Percentiles rank a stretch among this genome's conserved stretches.
These are phyloP conservation scores for Hydractinia echinata DNA, from an alignment of 30 jellyfish, hydroid and myxozoan species.

Conservation along the genomic window DNA sequence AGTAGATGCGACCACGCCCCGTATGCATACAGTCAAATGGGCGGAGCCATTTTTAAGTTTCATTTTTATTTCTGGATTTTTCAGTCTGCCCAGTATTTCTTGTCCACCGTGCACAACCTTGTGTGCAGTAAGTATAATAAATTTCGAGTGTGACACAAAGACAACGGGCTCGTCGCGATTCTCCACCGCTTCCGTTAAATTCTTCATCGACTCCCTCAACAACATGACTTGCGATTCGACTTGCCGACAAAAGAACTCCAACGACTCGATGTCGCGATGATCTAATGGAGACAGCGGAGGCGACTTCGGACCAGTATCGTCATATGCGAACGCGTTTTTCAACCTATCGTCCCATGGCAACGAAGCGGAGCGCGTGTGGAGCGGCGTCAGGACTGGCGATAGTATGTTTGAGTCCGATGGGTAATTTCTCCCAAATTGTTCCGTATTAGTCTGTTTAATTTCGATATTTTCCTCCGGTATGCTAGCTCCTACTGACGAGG, in stretches of 20 bases:
- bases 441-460: slow-evolving; percentile 30
- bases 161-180: slow-evolving; percentile 83
- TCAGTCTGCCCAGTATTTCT: slow-evolving; percentile 60
- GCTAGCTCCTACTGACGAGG: slow-evolving; percentile 27
- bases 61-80: slow-evolving; percentile 38
- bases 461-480: slow-evolving; percentile 24
- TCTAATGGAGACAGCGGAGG: slow-evolving; percentile 64
- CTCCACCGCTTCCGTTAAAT: slow-evolving; percentile 87
- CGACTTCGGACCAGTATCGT: slow-evolving; percentile 63
- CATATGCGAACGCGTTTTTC: slow-evolving; percentile 65
- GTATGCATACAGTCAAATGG: slow-evolving; percentile 88
- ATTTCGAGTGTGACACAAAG: slow-evolving; percentile 89
- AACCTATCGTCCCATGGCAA: slow-evolving; percentile 80
- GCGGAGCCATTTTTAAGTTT: slow-evolving; percentile 56
- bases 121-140: slow-evolving; percentile 93
- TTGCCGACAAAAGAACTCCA: slow-evolving; percentile 78
- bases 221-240: slow-evolving; percentile 94
- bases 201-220: slow-evolving; percentile 81
- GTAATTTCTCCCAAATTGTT: background rate
- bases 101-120: slow-evolving; percentile 96
- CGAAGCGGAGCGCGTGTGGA: slow-evolving; percentile 87
- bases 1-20: slow-evolving; percentile 96
- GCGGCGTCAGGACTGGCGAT: slow-evolving; percentile 58
- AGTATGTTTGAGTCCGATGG: slow-evolving; percentile 77
- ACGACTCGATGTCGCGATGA: slow-evolving; percentile 89